These are phyloP conservation scores for Sylvia atricapilla DNA, from an alignment of 2,113 vertebrate genomes.

Conservation along the genomic window DNA sequence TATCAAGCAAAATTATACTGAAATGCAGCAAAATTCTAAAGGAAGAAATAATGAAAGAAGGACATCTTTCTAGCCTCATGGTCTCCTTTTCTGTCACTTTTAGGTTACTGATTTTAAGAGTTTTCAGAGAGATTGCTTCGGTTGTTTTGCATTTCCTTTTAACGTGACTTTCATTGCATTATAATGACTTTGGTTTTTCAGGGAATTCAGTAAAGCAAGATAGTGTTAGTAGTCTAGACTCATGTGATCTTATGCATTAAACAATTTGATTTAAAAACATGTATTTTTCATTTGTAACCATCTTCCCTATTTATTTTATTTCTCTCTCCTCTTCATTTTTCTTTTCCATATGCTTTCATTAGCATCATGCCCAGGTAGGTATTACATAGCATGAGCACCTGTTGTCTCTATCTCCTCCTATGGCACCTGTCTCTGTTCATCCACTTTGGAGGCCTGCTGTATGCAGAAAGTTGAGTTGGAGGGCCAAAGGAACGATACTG, in stretches of 20 bases:
- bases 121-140: background rate
- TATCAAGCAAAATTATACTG: background rate
- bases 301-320: slow-evolving; percentile 63
- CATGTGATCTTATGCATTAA: background rate
- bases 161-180: background rate
- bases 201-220: background rate
- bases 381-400: slow-evolving; percentile 56
- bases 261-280: slow-evolving; percentile 23
- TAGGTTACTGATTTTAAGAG: background rate
- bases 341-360: slow-evolving; percentile 70
- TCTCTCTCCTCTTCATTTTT: slow-evolving; percentile 55
- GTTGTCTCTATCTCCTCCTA: background rate
- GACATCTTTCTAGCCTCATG: background rate
- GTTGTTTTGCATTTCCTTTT: background rate
- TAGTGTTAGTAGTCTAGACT: background rate
- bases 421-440: slow-evolving; percentile 36
- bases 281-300: slow-evolving; percentile 58
- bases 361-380: slow-evolving; percentile 85
- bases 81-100: background rate
- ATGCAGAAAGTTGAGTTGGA: background rate
- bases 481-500: background rate
- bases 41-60: background rate
- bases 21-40: background rate
- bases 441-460: slow-evolving; percentile 19
- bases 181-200: background rate